These are phyloP conservation scores for Parnassius mnemosyne DNA, from an alignment of 2,888 invertebrate genomes.

Conservation along the genomic window DNA sequence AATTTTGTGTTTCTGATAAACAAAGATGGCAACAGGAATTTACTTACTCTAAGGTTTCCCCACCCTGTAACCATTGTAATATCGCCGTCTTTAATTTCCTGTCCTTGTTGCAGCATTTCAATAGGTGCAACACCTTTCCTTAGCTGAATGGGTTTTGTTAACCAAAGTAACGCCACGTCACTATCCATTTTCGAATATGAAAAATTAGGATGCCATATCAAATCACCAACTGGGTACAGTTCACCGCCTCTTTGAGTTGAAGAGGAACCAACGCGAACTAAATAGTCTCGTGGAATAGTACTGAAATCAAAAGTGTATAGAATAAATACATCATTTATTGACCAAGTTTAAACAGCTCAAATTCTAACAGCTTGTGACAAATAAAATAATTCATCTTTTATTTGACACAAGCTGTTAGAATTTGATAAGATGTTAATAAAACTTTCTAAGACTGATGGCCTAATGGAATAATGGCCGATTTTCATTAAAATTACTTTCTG, in stretches of 20 bases:
- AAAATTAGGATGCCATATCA: constrained; percentile 77
- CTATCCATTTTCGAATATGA: constrained; percentile 74
- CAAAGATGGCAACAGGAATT: no score
- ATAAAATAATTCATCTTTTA: no score
- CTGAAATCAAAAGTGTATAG: constrained; percentile 37
- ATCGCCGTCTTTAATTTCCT: constrained; percentile 59
- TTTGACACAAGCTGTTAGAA: no score
- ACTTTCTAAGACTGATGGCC: no score
- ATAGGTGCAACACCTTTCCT: constrained; percentile 63
- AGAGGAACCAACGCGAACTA: constrained; percentile 80
- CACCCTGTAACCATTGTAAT: constrained; percentile 67
- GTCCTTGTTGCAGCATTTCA: constrained; percentile 53
- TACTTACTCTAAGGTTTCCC: constrained; percentile 57
- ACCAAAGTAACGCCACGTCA: constrained; percentile 80
- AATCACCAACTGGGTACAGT: constrained; percentile 64
- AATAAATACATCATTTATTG: neutral
- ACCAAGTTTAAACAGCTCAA: no score
- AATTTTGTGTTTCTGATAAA: no score
- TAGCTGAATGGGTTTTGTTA: constrained; percentile 71
- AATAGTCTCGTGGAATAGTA: constrained; percentile 40
- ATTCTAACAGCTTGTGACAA: no score
- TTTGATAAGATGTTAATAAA: no score
- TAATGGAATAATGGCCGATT: no score
- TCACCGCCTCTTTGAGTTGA: constrained; percentile 70
- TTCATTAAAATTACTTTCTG: no score